Evolutionary conservation across 2,797 vertebrate species (phyloP), one percentile per base, ranked within the genome.

Genomic region (Alfaro cultratus): DNA sequence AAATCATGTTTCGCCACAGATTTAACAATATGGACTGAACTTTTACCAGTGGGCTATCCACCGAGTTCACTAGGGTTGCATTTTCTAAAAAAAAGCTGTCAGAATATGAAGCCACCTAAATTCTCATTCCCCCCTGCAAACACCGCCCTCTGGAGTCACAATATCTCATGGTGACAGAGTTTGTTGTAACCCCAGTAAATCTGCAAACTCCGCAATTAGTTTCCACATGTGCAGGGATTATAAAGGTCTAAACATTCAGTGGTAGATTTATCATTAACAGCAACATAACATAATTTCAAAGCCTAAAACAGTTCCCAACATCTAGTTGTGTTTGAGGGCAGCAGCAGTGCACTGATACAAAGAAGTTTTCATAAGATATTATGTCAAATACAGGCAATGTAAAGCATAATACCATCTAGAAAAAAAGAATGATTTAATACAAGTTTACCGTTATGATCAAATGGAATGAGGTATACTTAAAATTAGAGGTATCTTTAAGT

Each of bases 311-410:
- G 67, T 60, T 55, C 31, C 41, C 5, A 80, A 39, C 15, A 45
- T 49, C 55, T 9, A 81, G 67, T 46, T 29, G 64, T 21, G 77
- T 4, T 49, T 15, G 8, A 60, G 7, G n/a, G 8, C 2, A 64
- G 78, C 79, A 77, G 73, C 57, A 36, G 49, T 76, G 46, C 43
- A 76, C 23, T 70, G 43, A 47, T 51, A 70, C 53, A 26, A 78
- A 78, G 57, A 71, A 76, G 70, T 53, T 31, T 39, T 64, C 13
- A 68, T 64, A 75, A 85, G 83, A 76, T 31, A 80, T 67, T 6
- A 41, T 31, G n/a, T 74, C n/a, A 31, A 46, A 76, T 41, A 71
- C 34, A 75, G 5, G 55, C 71, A 4, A 76, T 26, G 45, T 43
- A 77, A 13, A 73, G 46, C 71, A 51, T 26, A 75, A 3, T 29